These are phyloP conservation scores for Troides helena DNA, from an alignment of 2,888 invertebrate species.

Conservation along the genomic window DNA sequence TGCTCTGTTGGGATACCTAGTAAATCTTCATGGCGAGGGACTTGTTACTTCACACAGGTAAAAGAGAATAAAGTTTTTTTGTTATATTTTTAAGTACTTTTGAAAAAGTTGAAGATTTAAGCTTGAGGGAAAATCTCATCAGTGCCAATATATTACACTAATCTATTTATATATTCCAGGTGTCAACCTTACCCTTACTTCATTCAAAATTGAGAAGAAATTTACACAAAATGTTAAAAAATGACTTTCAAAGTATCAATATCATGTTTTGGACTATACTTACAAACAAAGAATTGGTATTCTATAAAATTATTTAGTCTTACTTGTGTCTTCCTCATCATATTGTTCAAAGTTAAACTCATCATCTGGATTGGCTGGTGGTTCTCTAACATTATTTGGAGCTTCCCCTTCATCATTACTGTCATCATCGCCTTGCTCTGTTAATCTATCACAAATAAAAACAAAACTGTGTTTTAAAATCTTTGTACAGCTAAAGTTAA, in stretches of 20 bases:
- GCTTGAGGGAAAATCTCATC: too few relatives aligned
- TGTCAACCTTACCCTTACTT: too few relatives aligned
- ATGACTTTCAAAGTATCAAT: too few relatives aligned
- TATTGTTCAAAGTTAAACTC: constrained; percentile 88
- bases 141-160: too few relatives aligned
- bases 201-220: too few relatives aligned
- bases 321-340: constrained; percentile 84
- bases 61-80: too few relatives aligned
- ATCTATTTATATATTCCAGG: too few relatives aligned
- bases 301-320: constrained; percentile 25
- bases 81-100: too few relatives aligned
- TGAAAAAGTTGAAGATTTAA: too few relatives aligned
- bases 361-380: constrained; percentile 74
- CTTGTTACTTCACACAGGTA: not conserved
- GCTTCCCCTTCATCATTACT: constrained; percentile 59
- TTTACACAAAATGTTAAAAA: too few relatives aligned
- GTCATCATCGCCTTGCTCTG: constrained; percentile 67
- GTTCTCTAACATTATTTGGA: constrained; percentile 44
- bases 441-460: constrained; percentile 45
- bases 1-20: not conserved
- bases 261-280: not conserved
- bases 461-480: too few relatives aligned
- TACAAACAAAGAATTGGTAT: not conserved
- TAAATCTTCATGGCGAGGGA: not conserved
- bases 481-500: too few relatives aligned